Percentiles rank a stretch among this genome's conserved stretches.
These are phyloP conservation scores for Pseudococcus viburni DNA, from an alignment of 2,888 invertebrate genomes.

Conservation along the genomic window DNA sequence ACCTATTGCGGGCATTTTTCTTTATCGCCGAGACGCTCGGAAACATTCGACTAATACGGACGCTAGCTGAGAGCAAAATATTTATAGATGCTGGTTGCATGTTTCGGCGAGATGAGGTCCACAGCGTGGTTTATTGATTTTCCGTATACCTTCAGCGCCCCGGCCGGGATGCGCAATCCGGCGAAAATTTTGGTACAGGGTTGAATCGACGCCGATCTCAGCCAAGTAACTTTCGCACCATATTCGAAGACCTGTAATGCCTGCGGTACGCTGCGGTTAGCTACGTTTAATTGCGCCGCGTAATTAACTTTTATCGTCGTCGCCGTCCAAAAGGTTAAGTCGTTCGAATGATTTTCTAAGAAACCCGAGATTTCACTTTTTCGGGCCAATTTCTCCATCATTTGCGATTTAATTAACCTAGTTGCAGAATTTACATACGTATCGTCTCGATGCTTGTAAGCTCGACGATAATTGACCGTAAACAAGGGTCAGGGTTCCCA, in stretches of 20 bases:
- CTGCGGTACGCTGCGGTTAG: not conserved
- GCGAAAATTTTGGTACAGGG: slow-evolving; percentile 11
- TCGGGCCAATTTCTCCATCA: not conserved
- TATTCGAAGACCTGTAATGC: too few relatives aligned
- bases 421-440: slow-evolving; percentile 15
- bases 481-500: not conserved
- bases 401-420: slow-evolving; percentile 19
- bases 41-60: slow-evolving; percentile 1
- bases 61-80: not conserved
- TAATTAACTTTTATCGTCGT: not conserved
- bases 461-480: not conserved
- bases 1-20: slow-evolving; percentile 30
- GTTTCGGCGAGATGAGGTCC: slow-evolving; percentile 25
- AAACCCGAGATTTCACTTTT: not conserved
- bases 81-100: slow-evolving; percentile 18
- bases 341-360: not conserved
- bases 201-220: not conserved
- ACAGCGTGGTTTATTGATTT: slow-evolving; percentile 25
- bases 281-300: not conserved
- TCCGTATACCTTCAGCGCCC: not conserved
- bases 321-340: not conserved
- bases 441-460: not conserved
- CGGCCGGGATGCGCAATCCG: not conserved
- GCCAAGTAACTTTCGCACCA: too few relatives aligned
- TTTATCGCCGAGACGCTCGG: not conserved